phyloP scores from a whole-genome alignment of 2,113 vertebrate species.

The Polypterus bichir region DNA sequence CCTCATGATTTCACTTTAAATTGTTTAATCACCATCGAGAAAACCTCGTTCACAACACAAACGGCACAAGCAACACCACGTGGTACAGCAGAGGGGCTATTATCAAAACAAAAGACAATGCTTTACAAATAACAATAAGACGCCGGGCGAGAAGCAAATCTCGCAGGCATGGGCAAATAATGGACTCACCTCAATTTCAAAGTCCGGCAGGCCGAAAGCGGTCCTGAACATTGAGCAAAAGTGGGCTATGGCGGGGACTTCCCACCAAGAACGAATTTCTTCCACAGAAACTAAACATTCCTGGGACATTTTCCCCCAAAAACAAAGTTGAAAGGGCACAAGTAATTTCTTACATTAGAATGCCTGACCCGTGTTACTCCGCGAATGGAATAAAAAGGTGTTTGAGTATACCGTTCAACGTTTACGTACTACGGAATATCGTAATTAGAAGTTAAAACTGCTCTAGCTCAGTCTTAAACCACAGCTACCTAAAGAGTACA shows the following conservation, averaged over 20 bases:
- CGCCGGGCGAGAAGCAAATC: too few relatives aligned
- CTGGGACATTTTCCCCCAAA: slow-evolving; percentile 46
- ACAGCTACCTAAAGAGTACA: slow-evolving; percentile 37
- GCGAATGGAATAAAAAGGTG: neutral
- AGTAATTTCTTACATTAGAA: slow-evolving; percentile 45
- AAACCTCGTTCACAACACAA: too few relatives aligned
- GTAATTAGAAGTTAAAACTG: slow-evolving; percentile 19
- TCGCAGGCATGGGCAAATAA: too few relatives aligned
- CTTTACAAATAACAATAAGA: too few relatives aligned
- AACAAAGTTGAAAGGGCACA: slow-evolving; percentile 8
- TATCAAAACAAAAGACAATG: too few relatives aligned
- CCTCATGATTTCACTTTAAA: too few relatives aligned
- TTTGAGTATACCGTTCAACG: too few relatives aligned
- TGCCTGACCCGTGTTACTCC: slow-evolving; percentile 12
- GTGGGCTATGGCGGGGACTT: slow-evolving; percentile 93
- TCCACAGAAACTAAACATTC: slow-evolving; percentile 65
- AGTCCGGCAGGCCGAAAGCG: slow-evolving; percentile 84
- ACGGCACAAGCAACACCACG: too few relatives aligned
- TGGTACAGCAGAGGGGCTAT: too few relatives aligned
- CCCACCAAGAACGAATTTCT: slow-evolving; percentile 90
- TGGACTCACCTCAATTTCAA: slow-evolving; percentile 84
- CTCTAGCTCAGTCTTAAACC: slow-evolving; percentile 33
- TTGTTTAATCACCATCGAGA: too few relatives aligned
- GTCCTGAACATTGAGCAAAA: slow-evolving; percentile 93
- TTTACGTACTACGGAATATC: too few relatives aligned